Evolutionary conservation across 2,888 invertebrate genomes (phyloP), one percentile per base, ranked within the genome.

Genomic region (Caenorhabditis drosophilae): DNA sequence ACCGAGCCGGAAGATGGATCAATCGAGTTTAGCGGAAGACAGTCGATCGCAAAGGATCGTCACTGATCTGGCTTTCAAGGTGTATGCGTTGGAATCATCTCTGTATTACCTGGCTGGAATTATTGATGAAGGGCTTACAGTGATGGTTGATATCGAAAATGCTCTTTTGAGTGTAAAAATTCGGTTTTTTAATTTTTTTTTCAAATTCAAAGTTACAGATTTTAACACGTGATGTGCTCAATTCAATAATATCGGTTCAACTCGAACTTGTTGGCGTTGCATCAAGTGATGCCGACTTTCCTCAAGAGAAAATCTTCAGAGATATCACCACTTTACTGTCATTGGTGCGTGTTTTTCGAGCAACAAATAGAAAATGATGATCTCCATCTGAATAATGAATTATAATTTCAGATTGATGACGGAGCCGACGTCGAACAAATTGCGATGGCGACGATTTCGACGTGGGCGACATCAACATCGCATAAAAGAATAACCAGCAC

Each of bases 81-180:
- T 67, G 9, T 82, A 79, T 50, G 67, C 78, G 2, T 63, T 82
- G 18, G 82, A 82, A 53, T 73, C 79, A 4, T 60, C 77, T n/a
- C 49, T 76, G n/a, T 82, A 81, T 54, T 82, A 82, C 55, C 51
- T 82, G 31, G 72, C 69, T n/a, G 82, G 82, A 22, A 50, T 82
- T 9, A 57, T 74, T 34, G 82, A 82, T 49, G 82, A 82, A 56
- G 70, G 73, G 4, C 49, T 82, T 11, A 71, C 80, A 7, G 47
- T 78, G 18, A 66, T 75, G 4, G 69, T 74, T 15, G 82, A 82
- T 60, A 68, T 82, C 41, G 82, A 82, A 64, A 78, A 79, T 47
- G 70, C 80, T 2, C 67, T 82, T 11, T 31, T 79, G 9, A 72
- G 74, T 36, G 75, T 77, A n/a, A n/a, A n/a, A n/a, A n/a, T n/a